phyloP scores from a whole-genome alignment of 2,113 vertebrate species.

The Rousettus leschenaultii region DNA sequence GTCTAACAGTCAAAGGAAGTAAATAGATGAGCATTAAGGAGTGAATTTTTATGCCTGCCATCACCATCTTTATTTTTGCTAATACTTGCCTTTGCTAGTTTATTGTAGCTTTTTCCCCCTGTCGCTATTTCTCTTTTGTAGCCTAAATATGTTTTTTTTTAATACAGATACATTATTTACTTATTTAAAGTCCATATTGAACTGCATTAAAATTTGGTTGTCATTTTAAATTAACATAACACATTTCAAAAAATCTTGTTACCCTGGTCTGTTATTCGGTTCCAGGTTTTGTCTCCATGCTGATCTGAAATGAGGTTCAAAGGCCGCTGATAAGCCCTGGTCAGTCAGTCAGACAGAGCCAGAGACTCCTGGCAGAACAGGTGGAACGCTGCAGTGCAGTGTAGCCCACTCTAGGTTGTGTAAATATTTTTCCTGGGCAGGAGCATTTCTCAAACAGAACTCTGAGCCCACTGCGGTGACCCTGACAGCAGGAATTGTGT shows the following conservation, averaged over 20 bases:
- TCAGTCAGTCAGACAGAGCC: neutral
- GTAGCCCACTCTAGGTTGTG: conserved; percentile 50
- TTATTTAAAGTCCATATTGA: neutral
- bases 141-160: neutral
- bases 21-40: neutral
- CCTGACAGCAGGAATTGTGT: conserved; percentile 13
- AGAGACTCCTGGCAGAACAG: conserved; percentile 22
- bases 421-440: conserved; percentile 80
- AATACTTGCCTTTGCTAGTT: neutral
- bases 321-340: conserved; percentile 71
- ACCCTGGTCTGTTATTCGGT: neutral
- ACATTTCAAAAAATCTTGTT: neutral
- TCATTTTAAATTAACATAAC: neutral
- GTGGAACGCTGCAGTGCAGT: neutral
- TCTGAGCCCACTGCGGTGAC: conserved; percentile 59
- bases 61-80: neutral
- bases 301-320: conserved; percentile 62
- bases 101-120: neutral
- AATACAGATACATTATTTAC: neutral
- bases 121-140: neutral
- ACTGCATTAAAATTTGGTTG: neutral
- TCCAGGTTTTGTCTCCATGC: conserved; percentile 39
- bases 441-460: conserved; percentile 74
- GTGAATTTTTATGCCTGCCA: neutral
- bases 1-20: neutral